A percentile compares a stretch with the other conserved stretches of the same genome.
phyloP scores from a whole-genome alignment of 1,140 invertebrate species.

The Dreissena polymorpha region DNA sequence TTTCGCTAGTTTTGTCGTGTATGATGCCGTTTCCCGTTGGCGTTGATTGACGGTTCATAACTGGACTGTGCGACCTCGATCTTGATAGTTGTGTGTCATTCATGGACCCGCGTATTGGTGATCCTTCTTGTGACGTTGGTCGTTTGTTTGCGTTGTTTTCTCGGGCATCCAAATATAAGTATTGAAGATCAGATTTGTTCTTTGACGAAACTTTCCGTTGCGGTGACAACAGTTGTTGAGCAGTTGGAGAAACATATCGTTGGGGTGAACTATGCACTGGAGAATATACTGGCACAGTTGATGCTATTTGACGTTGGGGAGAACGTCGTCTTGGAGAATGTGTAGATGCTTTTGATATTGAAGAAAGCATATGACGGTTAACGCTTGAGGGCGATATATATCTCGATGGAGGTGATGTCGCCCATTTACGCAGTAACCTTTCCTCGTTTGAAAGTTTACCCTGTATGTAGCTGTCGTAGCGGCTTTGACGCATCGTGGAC shows the following conservation, averaged over 20 bases:
- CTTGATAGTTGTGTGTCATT: background rate
- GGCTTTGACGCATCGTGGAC: no score
- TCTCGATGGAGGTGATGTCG: no score
- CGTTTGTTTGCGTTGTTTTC: slow-evolving; percentile 21
- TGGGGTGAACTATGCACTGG: background rate
- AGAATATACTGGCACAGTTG: no score
- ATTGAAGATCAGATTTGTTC: background rate
- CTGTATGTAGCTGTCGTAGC: no score
- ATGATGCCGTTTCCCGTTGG: background rate
- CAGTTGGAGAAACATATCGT: background rate
- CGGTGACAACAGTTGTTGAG: background rate
- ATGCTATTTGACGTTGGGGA: no score
- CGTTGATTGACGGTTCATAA: background rate
- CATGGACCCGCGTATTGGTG: background rate
- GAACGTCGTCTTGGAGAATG: no score
- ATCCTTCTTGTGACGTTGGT: slow-evolving; percentile 18
- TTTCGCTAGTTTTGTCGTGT: background rate
- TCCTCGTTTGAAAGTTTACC: no score
- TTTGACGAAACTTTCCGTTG: background rate
- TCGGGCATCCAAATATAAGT: slow-evolving; percentile 9
- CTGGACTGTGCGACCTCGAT: slow-evolving; percentile 21
- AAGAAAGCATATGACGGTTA: no score
- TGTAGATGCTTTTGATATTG: no score
- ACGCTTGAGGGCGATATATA: no score
- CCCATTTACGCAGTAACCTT: no score